phyloP scores from a whole-genome alignment of 2,888 invertebrate genomes.

The Temnothorax rugatulus region DNA sequence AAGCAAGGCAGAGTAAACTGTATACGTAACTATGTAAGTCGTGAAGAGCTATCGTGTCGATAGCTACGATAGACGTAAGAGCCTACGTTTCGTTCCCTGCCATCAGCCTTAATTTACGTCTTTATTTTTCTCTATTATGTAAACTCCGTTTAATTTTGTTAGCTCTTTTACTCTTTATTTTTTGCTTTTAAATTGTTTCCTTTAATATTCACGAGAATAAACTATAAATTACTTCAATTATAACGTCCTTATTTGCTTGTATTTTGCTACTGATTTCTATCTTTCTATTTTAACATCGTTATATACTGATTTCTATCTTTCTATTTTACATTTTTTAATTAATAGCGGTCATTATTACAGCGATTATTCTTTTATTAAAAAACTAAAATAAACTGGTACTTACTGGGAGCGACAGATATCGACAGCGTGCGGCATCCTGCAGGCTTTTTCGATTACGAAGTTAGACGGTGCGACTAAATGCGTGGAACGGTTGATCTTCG shows the following conservation, averaged over 20 bases:
- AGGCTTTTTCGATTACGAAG: slow-evolving; percentile 20
- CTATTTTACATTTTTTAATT: neutral
- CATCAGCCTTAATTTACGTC: neutral
- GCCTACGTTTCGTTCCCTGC: too few relatives aligned
- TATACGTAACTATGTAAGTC: too few relatives aligned
- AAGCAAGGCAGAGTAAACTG: too few relatives aligned
- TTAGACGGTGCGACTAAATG: slow-evolving; percentile 6
- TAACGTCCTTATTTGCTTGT: too few relatives aligned
- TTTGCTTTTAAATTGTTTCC: too few relatives aligned
- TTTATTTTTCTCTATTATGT: neutral
- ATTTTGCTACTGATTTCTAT: too few relatives aligned
- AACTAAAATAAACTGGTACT: slow-evolving; percentile 65
- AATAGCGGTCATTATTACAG: neutral
- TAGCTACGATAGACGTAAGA: too few relatives aligned
- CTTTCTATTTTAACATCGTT: neutral
- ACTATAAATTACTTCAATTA: neutral
- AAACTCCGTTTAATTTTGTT: too few relatives aligned
- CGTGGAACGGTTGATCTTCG: neutral
- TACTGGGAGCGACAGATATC: slow-evolving; percentile 80
- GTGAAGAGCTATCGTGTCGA: too few relatives aligned
- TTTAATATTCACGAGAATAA: neutral
- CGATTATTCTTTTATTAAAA: neutral
- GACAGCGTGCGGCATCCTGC: slow-evolving; percentile 80
- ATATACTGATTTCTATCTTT: too few relatives aligned
- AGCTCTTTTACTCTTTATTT: neutral